Conservation (phyloP, 2,797 vertebrate genomes). For the Sebastes flavidus region DNA sequence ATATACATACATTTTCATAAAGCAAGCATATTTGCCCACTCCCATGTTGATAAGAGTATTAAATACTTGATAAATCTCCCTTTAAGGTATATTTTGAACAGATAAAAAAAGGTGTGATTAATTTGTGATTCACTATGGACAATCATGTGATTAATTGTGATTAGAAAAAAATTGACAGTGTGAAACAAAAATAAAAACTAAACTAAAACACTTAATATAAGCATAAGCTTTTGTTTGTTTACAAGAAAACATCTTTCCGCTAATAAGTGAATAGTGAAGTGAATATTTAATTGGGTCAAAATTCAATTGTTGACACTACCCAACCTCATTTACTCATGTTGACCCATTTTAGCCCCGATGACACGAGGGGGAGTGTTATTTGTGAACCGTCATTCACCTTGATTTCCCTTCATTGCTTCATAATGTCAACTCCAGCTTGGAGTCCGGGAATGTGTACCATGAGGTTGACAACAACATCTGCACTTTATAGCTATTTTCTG, state of each 20-base stretch:
- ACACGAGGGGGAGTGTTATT: conserved; percentile 23
- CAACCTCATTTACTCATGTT: conserved; percentile 7
- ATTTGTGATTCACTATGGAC: too few relatives aligned
- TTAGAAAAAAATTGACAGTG: too few relatives aligned
- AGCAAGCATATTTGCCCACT: too few relatives aligned
- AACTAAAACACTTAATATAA: too few relatives aligned
- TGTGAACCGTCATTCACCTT: conserved; percentile 38
- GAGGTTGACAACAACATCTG: not conserved
- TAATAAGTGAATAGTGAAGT: not conserved
- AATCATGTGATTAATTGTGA: too few relatives aligned
- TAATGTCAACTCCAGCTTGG: conserved; percentile 14
- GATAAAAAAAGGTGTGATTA: too few relatives aligned
- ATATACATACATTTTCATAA: too few relatives aligned
- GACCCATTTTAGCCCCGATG: conserved; percentile 8
- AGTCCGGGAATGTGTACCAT: not conserved
- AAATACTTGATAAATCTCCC: too few relatives aligned
- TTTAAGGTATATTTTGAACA: too few relatives aligned
- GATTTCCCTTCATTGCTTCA: conserved; percentile 19
- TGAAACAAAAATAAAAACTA: too few relatives aligned
- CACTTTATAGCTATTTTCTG: not conserved
- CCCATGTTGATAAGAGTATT: too few relatives aligned
- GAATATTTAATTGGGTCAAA: not conserved
- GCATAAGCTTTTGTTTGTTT: too few relatives aligned
- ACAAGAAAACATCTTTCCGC: not conserved
- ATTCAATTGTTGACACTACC: not conserved